Evolutionary conservation across 2,888 invertebrate species (phyloP).

Genomic region (Lottia scabra): DNA sequence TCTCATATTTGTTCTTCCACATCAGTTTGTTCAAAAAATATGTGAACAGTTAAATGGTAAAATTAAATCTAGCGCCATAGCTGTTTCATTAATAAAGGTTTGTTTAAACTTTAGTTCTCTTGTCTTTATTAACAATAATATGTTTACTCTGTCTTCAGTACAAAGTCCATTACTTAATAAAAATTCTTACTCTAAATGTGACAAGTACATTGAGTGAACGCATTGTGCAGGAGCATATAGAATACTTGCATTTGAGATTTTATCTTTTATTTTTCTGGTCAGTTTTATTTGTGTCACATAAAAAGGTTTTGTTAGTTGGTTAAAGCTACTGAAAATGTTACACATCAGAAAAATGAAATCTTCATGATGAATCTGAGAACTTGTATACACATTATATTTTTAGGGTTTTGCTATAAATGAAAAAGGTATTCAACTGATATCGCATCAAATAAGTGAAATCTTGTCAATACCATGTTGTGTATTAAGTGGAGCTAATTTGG

Average conservation of each 20-base stretch:
- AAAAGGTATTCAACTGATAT: slow-evolving; percentile 81
- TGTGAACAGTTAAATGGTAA: slow-evolving; percentile 87
- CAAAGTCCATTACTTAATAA: no score
- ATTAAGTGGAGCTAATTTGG: slow-evolving; percentile 98
- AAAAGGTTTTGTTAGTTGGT: no score
- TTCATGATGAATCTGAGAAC: background rate
- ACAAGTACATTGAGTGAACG: no score
- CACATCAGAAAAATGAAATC: no score
- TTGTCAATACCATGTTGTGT: slow-evolving; percentile 91
- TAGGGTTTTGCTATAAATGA: slow-evolving; percentile 66
- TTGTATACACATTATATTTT: slow-evolving; percentile 10
- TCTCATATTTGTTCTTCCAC: slow-evolving; percentile 95
- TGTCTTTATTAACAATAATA: no score
- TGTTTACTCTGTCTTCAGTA: no score
- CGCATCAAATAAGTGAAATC: slow-evolving; percentile 88
- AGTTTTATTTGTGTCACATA: no score
- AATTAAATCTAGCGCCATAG: slow-evolving; percentile 91
- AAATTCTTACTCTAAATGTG: no score
- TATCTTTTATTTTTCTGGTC: no score
- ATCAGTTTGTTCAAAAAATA: slow-evolving; percentile 92
- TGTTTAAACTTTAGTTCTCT: background rate
- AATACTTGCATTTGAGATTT: no score
- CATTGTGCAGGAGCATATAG: no score
- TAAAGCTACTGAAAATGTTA: no score
- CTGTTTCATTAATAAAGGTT: slow-evolving; percentile 95